phyloP scores from a whole-genome alignment of 2,113 vertebrate species.

The Petrocephalus microphthalmus region DNA sequence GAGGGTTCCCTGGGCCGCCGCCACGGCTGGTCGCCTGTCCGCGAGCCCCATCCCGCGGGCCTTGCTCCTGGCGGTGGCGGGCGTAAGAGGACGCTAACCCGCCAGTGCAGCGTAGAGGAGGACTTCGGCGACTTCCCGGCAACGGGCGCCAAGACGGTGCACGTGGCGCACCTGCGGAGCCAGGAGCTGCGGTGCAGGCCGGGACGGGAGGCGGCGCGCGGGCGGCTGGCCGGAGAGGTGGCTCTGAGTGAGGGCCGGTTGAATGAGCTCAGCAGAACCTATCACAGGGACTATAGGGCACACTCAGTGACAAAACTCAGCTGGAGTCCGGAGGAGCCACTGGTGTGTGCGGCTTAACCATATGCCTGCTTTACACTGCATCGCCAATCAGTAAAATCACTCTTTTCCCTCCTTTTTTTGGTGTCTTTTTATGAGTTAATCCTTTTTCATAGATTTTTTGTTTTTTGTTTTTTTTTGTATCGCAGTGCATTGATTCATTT shows the following conservation, averaged over 20 bases:
- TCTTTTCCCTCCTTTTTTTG: constrained; percentile 46
- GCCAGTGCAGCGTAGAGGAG: constrained; percentile 85
- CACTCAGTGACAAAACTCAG: constrained; percentile 65
- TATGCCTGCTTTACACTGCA: constrained; percentile 70
- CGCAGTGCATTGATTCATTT: constrained; percentile 50
- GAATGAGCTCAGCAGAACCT: constrained; percentile 68
- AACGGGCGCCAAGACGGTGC: constrained; percentile 42
- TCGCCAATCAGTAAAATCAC: constrained; percentile 63
- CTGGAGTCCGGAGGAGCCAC: constrained; percentile 68
- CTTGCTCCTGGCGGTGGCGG: constrained; percentile 63
- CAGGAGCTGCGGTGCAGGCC: constrained; percentile 49
- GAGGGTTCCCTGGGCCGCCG: constrained; percentile 67
- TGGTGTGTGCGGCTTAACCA: constrained; percentile 83
- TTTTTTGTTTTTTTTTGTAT: constrained; percentile 38
- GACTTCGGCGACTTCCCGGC: constrained; percentile 69
- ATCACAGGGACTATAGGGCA: constrained; percentile 68
- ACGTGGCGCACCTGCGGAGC: constrained; percentile 55
- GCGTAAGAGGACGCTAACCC: constrained; percentile 77
- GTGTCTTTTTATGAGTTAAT: constrained; percentile 47
- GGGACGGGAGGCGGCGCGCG: constrained; percentile 46
- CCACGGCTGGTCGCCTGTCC: constrained; percentile 44
- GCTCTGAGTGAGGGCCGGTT: constrained; percentile 55
- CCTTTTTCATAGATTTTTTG: constrained; percentile 46
- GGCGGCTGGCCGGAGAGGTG: constrained; percentile 55
- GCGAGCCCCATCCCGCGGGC: constrained; percentile 55